Base-by-base conservation (phyloP, 2,797 vertebrate genomes). In the Discoglossus pictus region DNA sequence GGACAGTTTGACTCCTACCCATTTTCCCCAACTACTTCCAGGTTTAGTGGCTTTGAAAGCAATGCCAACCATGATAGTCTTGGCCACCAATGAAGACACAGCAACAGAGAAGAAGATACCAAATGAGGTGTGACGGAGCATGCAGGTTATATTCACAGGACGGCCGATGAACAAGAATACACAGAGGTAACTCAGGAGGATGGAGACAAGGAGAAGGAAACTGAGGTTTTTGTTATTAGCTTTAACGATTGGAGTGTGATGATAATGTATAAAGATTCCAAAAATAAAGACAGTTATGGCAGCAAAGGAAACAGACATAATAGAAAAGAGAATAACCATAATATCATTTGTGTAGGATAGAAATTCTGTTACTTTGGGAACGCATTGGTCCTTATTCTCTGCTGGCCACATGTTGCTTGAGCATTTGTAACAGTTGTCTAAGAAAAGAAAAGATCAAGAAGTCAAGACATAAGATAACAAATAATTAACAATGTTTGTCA, bases 201-300 rank as follows among this genome's bases (percentile, higher is more conserved):
- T 6, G 83, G 47, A 13, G 76, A 66, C 52, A n/a, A n/a, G 89
- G 79, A 47, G 88, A 84, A 89, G 66, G 40, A 88, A 82, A 72
- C 86, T 89, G 48, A 89, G 42, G 52, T 88, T 85, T 76, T 84
- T 87, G 71, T 90, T 89, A 74, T 88, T 90, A 18, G 80, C 88
- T 31, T 83, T 79, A 36, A 89, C 80, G 9, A 89, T 55, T 9
- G 86, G 84, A 5, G 88, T 87, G 12, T 83, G 74, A 17, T 20
- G 7, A 17, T 62, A 20, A 21, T 6, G 13, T 10, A 52, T 50
- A 21, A 68, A 61, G n/a, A 53, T 27, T 11, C 3, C 34, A 4
- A 12, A 13, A 18, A 61, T 39, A 13, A 27, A 6, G 15, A 24
- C 7, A 11, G 56, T 51, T 6, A 55, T 3, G 12, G 40, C 3